Evolutionary conservation across 2,888 invertebrate genomes (phyloP), one percentile per base, ranked within the genome.

Genomic region (Aradus depressus): DNA sequence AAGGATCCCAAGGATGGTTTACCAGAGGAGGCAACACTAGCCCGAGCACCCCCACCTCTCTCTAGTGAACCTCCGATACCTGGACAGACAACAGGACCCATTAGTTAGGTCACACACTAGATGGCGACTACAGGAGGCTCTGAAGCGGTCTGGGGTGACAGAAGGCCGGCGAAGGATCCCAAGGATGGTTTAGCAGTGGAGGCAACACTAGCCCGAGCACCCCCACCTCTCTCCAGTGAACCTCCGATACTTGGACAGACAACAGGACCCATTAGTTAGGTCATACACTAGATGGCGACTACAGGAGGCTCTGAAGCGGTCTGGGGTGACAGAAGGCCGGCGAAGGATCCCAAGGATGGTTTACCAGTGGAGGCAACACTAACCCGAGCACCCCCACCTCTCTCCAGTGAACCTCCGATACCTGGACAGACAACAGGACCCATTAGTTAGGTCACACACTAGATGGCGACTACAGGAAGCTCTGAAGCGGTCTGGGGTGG

Each of bases 1-100:
- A 93, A 70, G 48, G 84, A 86, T 0, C 88, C 84, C 37, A 86
- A 84, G 0, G 88, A 82, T 0, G 91, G 92, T 65, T 93, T 93
- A 49, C 88, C 87, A 43, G 68, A 66, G 16, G 64, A 63, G 3
- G 69, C 69, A 45, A 88, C 68, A 58, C 88, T 89, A 35, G 87
- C 86, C 21, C 89, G 75, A 54, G 87, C 88, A 28, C 80, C 78
- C n/a, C n/a, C n/a, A 14, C 73, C 71, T 50, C 72, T 67, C 67
- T 82, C 81, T 16, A 81, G 69, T 3, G 80, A 80, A 0, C 77
- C 62, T 2, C 77, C 76, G n/a, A 76, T 68, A 44, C 78, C 77
- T 54, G 32, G 79, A 74, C n/a, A n/a, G n/a, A n/a, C n/a, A n/a
- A n/a, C n/a, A n/a, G n/a, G n/a, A n/a, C n/a, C n/a, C n/a, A n/a